A percentile compares a stretch with the other conserved stretches of the same genome.
phyloP scores from a whole-genome alignment of 2,113 vertebrate genomes.

The Marcusenius ussheri region DNA sequence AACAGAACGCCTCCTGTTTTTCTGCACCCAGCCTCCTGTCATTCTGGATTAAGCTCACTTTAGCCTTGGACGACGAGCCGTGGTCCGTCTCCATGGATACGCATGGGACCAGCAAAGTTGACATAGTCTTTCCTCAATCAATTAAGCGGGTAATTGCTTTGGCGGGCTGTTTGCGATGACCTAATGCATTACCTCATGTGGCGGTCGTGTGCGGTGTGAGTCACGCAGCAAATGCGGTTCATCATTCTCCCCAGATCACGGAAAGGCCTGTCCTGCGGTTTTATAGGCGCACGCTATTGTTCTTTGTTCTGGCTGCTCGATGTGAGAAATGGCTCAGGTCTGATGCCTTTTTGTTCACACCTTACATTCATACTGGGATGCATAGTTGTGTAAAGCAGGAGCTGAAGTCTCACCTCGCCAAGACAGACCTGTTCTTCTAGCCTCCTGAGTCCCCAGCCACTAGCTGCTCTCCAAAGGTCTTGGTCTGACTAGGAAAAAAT shows the following conservation, averaged over 20 bases:
- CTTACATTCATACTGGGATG: background rate
- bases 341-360: background rate
- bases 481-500: background rate
- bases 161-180: slow-evolving; percentile 48
- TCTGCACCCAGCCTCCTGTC: background rate
- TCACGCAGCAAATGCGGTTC: slow-evolving; percentile 13
- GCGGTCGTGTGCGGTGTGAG: slow-evolving; percentile 31
- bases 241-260: background rate
- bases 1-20: background rate
- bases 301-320: background rate
- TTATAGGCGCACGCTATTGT: background rate
- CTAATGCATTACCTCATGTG: slow-evolving; percentile 56
- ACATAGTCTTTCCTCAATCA: slow-evolving; percentile 37
- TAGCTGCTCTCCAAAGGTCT: background rate
- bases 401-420: background rate
- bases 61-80: background rate
- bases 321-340: background rate
- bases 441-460: background rate
- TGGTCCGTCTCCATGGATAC: background rate
- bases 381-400: background rate
- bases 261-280: background rate
- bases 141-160: slow-evolving; percentile 51
- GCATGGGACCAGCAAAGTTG: background rate
- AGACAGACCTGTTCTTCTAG: background rate
- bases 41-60: background rate